Evolutionary conservation across 2,888 invertebrate species (phyloP).

Genomic region (Sphinx pinastri): DNA sequence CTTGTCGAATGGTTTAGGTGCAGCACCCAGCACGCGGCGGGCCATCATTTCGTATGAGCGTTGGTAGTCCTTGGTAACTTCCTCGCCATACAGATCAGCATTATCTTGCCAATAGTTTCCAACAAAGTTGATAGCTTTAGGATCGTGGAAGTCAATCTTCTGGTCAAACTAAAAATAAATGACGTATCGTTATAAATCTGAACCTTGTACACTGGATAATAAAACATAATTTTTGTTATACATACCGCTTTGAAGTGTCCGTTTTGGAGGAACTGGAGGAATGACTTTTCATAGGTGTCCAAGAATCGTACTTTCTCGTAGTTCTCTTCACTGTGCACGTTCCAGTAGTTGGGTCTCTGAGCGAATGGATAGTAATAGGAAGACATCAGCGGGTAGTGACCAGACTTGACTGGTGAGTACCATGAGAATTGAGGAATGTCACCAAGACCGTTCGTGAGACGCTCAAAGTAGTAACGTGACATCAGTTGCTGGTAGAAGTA

Average conservation of each 20-base stretch:
- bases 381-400: slow-evolving; percentile 57
- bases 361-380: slow-evolving; percentile 75
- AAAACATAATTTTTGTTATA: slow-evolving; percentile 2
- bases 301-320: slow-evolving; percentile 80
- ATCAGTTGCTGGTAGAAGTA: slow-evolving; percentile 87
- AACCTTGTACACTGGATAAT: not conserved
- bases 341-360: slow-evolving; percentile 84
- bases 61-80: slow-evolving; percentile 57
- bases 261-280: slow-evolving; percentile 78
- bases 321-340: slow-evolving; percentile 78
- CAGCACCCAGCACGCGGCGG: slow-evolving; percentile 68
- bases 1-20: slow-evolving; percentile 55
- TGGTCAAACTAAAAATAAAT: slow-evolving; percentile 60
- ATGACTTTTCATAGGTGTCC: slow-evolving; percentile 83
- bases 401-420: slow-evolving; percentile 82
- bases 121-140: slow-evolving; percentile 80
- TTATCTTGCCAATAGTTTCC: slow-evolving; percentile 84
- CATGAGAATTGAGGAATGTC: slow-evolving; percentile 85
- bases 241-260: slow-evolving; percentile 85
- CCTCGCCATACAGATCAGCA: slow-evolving; percentile 70
- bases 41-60: slow-evolving; percentile 85
- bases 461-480: slow-evolving; percentile 88
- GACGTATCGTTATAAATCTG: not conserved
- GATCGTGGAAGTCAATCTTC: slow-evolving; percentile 60
- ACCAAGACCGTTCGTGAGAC: slow-evolving; percentile 86